These are phyloP conservation scores for Dreissena polymorpha DNA, from an alignment of 1,140 invertebrate species.

Conservation along the genomic window DNA sequence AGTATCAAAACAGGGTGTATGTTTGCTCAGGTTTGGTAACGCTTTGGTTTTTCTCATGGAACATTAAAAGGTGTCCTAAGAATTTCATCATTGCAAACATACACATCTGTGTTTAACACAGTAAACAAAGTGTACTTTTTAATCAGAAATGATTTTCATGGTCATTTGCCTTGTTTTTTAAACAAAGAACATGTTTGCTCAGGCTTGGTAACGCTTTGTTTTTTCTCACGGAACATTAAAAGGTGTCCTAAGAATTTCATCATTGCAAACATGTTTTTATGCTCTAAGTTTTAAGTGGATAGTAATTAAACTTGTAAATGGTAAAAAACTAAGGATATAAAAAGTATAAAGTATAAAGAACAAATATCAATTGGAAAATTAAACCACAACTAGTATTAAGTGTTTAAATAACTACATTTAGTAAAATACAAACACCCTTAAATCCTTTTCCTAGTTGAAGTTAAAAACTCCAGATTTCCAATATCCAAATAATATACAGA, in stretches of 20 bases:
- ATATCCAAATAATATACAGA: too few species aligned
- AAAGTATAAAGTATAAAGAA: too few species aligned
- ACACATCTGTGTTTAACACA: neutral
- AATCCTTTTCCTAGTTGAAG: too few species aligned
- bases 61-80: constrained; percentile 56
- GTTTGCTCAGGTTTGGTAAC: constrained; percentile 49
- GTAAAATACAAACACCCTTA: too few species aligned
- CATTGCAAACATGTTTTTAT: constrained; percentile 33
- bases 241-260: constrained; percentile 54
- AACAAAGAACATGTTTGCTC: constrained; percentile 14
- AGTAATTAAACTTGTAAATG: too few species aligned
- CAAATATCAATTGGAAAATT: too few species aligned
- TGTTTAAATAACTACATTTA: too few species aligned
- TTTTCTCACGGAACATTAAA: constrained; percentile 50
- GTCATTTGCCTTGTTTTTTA: neutral
- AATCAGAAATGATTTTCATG: constrained; percentile 21
- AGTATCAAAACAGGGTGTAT: too few species aligned
- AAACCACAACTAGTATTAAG: too few species aligned
- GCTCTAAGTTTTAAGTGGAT: too few species aligned
- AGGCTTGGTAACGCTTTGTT: constrained; percentile 43
- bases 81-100: constrained; percentile 12
- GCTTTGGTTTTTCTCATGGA: constrained; percentile 43
- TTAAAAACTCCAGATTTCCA: too few species aligned
- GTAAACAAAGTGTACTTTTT: constrained; percentile 12
- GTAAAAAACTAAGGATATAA: too few species aligned